Base-by-base conservation (phyloP, 2,797 vertebrate genomes). In the Coendou prehensilis region DNA sequence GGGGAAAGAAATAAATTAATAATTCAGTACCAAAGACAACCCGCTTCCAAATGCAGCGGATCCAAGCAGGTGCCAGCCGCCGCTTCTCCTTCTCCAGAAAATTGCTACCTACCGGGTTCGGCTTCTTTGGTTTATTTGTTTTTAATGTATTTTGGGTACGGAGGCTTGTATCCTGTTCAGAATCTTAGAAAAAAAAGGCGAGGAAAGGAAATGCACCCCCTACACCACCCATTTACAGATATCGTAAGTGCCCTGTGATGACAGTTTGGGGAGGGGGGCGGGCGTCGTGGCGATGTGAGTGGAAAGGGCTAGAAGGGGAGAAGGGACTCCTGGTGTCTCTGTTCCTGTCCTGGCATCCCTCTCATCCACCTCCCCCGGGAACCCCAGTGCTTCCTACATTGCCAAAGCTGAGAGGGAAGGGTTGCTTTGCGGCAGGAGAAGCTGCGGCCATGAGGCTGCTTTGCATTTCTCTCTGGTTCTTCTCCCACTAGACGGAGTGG, bases 361-460 rank as follows among this genome's bases (percentile, higher is more conserved):
- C 80, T 89, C 91, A 78, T 59, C 84, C 86, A 82, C 85, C 86
- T 95, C 89, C 93, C 61, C 52, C 15, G 89, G 86, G 91, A 82
- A 41, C 64, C 76, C 41, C 28, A 41, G 78, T 47, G 89, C 93
- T 95, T 78, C 87, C 87, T 54, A 73, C 93, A 82, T 56, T 50
- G 89, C 87, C 91, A 78, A 92, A 91, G 94, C 96, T 56, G 41
- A 78, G 73, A 15, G 33, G 64, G 52, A 86, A 69, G 37, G 79
- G 41, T 57, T 47, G 95, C 95, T 94, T 90, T 97, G 97, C 83
- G 7, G 94, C 96, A 97, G 45, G 71, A 81, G 80, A 87, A 67
- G 89, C 95, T 28, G 56, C 89, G 85, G 87, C 92, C 41, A 28
- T 0, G 47, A 83, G 92, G 78, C 93, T 22, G 89, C 93, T 71